Conservation (phyloP, 2,113 vertebrate species). For the Murina feae region DNA sequence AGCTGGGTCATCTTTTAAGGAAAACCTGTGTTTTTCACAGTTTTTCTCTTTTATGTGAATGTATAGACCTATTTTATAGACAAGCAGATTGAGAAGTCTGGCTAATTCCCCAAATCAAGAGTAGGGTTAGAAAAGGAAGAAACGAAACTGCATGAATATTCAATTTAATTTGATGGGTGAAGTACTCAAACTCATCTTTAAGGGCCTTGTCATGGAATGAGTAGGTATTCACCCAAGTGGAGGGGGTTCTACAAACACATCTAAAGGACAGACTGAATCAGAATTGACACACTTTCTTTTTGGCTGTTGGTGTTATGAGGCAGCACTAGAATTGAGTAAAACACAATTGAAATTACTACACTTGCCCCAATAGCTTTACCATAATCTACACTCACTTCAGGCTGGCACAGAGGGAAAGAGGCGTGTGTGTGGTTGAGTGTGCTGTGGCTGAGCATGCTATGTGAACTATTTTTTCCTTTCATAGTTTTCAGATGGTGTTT, state of each 20-base stretch:
- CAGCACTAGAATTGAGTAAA: not conserved
- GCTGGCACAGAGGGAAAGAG: not conserved
- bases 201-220: not conserved
- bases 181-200: not conserved
- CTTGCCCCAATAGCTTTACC: not conserved
- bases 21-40: not conserved
- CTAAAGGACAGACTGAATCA: not conserved
- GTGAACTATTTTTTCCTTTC: not conserved
- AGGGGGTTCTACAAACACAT: not conserved
- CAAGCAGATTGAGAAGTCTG: not conserved
- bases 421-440: not conserved
- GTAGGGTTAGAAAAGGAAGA: not conserved
- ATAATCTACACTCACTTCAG: not conserved
- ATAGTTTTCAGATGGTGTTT: not conserved
- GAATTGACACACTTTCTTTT: not conserved
- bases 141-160: constrained; percentile 12
- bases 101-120: constrained; percentile 1
- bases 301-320: not conserved
- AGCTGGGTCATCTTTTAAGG: not conserved
- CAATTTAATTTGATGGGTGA: not conserved
- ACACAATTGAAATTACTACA: not conserved
- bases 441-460: not conserved
- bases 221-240: not conserved
- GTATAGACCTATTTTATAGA: not conserved
- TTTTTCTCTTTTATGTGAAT: constrained; percentile 29